Evolutionary conservation across 2,113 vertebrate species (phyloP), one percentile per base, ranked within the genome.

Genomic region (Myodes glareolus): DNA sequence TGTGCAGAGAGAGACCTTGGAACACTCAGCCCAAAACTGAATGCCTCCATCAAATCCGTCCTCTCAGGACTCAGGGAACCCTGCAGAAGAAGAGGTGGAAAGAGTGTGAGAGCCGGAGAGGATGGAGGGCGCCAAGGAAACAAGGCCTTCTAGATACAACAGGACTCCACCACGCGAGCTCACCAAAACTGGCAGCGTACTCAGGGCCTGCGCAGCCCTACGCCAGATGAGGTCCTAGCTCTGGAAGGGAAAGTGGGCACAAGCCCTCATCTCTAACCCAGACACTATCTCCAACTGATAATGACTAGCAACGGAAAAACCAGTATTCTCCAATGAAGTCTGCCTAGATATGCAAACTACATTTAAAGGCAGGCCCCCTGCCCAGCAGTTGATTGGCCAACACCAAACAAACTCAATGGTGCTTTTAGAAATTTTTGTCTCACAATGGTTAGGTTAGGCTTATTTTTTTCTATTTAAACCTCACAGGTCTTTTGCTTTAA

Each of bases 131-230:
- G 31, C 25, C n/a, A 19, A 10, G n/a, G 8, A 10, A 84, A 16
- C 55, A 42, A 19, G n/a, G 4, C 81, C 84, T 29, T 84, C 25
- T 29, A 42, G 81, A 17, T 14, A 63, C 13, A 45, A 17, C 25
- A 63, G 55, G n/a, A 31, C 33, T 9, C 9, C 0, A 1, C 17
- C 80, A 8, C 1, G 0, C 2, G 25, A 42, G 14, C 52, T 29
- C 81, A 55, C 78, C 39, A 10, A 81, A 23, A 39, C 55, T 7
- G 55, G 52, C 12, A 25, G n/a, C 39, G 11, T 7, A 5, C 39
- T 12, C 19, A 33, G 39, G 52, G 39, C 29, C 17, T 65, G 39
- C n/a, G 5, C n/a, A 42, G 81, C 25, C 14, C 55, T 42, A 1
- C 1, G 3, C n/a, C 55, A 39, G 36, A 39, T 8, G n/a, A 36